A percentile compares a stretch with the other conserved stretches of the same genome.
Evolutionary conservation across 2,888 invertebrate genomes (phyloP).

Genomic region (Alsophila aescularia): DNA sequence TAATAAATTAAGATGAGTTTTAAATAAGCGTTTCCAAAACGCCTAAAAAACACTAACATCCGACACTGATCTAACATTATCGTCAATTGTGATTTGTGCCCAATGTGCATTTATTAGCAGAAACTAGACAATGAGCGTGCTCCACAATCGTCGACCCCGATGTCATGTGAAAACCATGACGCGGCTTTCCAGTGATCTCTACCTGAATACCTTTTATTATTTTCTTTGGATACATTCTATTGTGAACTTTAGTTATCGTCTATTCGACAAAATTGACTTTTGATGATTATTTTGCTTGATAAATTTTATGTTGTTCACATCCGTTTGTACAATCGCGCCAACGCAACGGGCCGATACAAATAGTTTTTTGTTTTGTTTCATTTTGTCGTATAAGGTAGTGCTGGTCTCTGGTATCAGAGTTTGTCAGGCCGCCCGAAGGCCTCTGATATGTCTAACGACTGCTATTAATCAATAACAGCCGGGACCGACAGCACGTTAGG

Average conservation of each 20-base stretch:
- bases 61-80: constrained; percentile 23
- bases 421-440: too few relatives aligned
- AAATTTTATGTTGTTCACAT: too few relatives aligned
- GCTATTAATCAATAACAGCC: too few relatives aligned
- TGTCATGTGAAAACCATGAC: constrained; percentile 81
- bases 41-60: constrained; percentile 3
- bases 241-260: constrained; percentile 46
- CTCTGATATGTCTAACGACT: too few relatives aligned
- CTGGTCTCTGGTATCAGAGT: too few relatives aligned
- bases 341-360: too few relatives aligned
- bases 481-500: too few relatives aligned
- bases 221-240: constrained; percentile 42
- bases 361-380: too few relatives aligned
- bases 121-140: constrained; percentile 61
- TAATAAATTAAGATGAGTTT: constrained; percentile 9
- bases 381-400: too few relatives aligned
- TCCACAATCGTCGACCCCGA: constrained; percentile 73
- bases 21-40: constrained; percentile 15
- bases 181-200: constrained; percentile 74
- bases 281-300: constrained; percentile 1
- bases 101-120: constrained; percentile 37
- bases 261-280: constrained; percentile 43
- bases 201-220: constrained; percentile 57
- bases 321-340: too few relatives aligned
- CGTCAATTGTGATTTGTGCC: constrained; percentile 33